A percentile compares a stretch with the other conserved stretches of the same genome.
These are phyloP conservation scores for Chlorospingus semifuscus DNA, from an alignment of 2,797 vertebrate genomes.

Conservation along the genomic window DNA sequence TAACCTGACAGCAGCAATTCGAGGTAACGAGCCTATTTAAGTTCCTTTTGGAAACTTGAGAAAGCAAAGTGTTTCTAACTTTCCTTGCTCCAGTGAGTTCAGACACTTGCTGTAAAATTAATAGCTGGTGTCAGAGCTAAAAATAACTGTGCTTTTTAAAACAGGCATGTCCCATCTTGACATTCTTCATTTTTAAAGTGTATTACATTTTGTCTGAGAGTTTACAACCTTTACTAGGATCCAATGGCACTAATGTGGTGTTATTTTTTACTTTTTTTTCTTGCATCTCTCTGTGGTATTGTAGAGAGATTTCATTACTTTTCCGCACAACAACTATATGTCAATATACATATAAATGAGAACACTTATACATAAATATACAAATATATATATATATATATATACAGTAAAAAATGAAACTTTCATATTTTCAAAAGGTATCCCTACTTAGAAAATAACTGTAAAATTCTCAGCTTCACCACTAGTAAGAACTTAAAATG, in stretches of 20 bases:
- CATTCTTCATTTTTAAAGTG: not conserved
- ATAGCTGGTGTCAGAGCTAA: conserved; percentile 9
- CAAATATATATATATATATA: not conserved
- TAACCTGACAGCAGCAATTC: not conserved
- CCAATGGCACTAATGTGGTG: not conserved
- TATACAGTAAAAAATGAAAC: not conserved
- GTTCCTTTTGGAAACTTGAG: not conserved
- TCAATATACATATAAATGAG: rapidly evolving
- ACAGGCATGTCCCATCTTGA: not conserved
- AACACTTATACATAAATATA: rapidly evolving
- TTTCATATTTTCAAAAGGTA: not conserved
- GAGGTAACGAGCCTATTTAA: not conserved
- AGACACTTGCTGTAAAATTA: not conserved
- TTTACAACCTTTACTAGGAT: not conserved
- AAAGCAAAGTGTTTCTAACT: not conserved
- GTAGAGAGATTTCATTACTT: not conserved
- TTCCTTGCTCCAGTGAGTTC: not conserved
- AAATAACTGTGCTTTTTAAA: conserved; percentile 13
- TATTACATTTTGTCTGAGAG: conserved; percentile 1
- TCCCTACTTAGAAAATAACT: not conserved
- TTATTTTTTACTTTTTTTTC: not conserved
- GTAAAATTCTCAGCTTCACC: not conserved
- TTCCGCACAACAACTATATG: not conserved
- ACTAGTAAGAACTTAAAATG: rapidly evolving
- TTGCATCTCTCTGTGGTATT: not conserved